Percentiles rank a stretch among this genome's conserved stretches.
Conservation (phyloP, 2,888 invertebrate species). For the Acronicta alni region DNA sequence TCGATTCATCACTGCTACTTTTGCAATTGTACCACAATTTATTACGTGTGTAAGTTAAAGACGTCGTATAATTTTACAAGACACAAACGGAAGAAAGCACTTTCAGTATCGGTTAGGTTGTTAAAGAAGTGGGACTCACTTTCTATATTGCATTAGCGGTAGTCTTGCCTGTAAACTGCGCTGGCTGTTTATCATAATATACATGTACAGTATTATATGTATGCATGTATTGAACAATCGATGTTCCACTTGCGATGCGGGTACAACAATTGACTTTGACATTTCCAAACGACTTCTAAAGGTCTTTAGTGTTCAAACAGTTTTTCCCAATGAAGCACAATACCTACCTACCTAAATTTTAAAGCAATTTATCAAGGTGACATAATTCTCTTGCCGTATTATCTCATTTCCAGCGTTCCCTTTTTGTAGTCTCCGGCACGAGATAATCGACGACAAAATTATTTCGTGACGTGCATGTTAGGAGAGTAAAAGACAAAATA, state of each 20-base stretch:
- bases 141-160: constrained; percentile 49
- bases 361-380: too few species aligned
- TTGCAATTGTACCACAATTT: background rate
- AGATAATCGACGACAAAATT: too few species aligned
- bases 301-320: background rate
- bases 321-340: too few species aligned
- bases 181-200: constrained; percentile 39
- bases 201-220: constrained; percentile 4
- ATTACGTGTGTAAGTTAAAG: constrained; percentile 12
- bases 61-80: constrained; percentile 35
- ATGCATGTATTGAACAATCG: constrained; percentile 25
- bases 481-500: too few species aligned
- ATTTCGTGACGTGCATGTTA: too few species aligned
- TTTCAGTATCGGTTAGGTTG: constrained; percentile 36
- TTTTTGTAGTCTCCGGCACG: too few species aligned
- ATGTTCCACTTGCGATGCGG: constrained; percentile 7
- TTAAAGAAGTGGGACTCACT: constrained; percentile 41
- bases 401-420: too few species aligned
- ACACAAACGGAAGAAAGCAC: constrained; percentile 39
- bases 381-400: too few species aligned
- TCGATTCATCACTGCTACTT: constrained; percentile 9
- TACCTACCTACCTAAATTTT: too few species aligned
- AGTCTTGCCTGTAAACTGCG: constrained; percentile 43
- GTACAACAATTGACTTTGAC: constrained; percentile 20
- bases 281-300: constrained; percentile 18